Evolutionary conservation across 2,797 vertebrate species (phyloP).

Genomic region (Dendrocincla fuliginosa): DNA sequence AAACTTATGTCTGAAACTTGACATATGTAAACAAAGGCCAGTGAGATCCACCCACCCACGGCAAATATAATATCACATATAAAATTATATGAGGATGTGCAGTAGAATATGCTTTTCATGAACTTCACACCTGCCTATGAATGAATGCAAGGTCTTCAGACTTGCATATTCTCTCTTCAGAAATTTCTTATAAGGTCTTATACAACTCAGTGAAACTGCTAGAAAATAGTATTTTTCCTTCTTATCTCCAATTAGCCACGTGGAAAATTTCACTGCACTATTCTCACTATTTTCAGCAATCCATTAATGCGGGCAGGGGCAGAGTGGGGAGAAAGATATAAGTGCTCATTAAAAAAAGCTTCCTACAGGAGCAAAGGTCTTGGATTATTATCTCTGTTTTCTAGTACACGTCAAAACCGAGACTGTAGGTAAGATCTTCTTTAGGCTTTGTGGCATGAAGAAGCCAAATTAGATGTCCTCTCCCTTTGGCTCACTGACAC

Average conservation of each 20-base stretch:
- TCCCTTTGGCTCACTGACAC: not conserved
- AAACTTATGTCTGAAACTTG: not conserved
- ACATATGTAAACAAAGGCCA: not conserved
- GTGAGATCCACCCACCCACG: not conserved
- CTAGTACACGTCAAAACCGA: not conserved
- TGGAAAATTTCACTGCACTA: not conserved
- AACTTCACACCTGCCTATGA: not conserved
- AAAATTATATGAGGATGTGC: not conserved
- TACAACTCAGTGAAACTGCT: not conserved
- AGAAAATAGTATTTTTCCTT: not conserved
- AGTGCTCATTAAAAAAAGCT: not conserved
- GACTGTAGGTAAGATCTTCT: not conserved
- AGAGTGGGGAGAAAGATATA: not conserved
- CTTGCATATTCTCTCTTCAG: not conserved
- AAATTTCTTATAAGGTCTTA: not conserved
- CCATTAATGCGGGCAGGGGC: accelerated
- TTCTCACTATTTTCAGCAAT: not conserved
- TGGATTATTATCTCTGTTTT: not conserved
- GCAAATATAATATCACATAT: not conserved
- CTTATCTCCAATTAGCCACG: not conserved
- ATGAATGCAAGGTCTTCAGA: not conserved
- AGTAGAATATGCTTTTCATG: not conserved
- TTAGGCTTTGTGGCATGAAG: not conserved
- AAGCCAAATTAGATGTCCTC: not conserved
- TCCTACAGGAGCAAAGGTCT: not conserved